Evolutionary conservation across 1,140 invertebrate genomes (phyloP).

Genomic region (Eumeta japonica): DNA sequence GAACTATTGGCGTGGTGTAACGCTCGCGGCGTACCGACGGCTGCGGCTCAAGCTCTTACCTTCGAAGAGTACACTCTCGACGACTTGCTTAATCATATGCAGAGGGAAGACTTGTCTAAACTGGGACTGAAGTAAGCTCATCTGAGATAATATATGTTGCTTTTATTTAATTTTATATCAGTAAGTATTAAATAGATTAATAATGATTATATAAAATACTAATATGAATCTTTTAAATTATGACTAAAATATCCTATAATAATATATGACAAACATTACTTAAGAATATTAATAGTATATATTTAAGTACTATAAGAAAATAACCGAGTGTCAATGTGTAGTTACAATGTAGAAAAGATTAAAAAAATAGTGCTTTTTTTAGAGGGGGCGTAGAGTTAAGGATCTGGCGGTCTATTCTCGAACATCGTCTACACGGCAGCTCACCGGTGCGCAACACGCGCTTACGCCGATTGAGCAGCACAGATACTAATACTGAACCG

Average conservation of each 20-base stretch:
- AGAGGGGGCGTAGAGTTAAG: conserved; percentile 54
- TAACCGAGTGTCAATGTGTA: no score
- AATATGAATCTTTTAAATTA: no score
- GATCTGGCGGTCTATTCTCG: conserved; percentile 57
- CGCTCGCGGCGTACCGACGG: conserved; percentile 20
- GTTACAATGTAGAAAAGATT: no score
- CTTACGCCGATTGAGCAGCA: conserved; percentile 29
- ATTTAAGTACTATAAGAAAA: no score
- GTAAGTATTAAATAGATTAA: no score
- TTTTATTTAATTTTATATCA: no score
- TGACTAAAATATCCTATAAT: no score
- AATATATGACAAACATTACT: no score
- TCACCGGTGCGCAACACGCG: conserved; percentile 19
- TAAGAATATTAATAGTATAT: no score
- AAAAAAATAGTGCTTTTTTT: conserved; percentile 15
- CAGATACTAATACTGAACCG: conserved; percentile 46
- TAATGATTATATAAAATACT: no score
- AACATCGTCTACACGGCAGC: conserved; percentile 38
- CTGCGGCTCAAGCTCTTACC: conserved; percentile 18
- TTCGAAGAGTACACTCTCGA: conserved; percentile 29
- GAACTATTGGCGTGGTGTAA: conserved; percentile 29
- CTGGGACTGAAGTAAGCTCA: conserved; percentile 35
- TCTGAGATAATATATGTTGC: neutral
- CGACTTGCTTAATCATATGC: conserved; percentile 37
- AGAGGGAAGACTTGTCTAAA: conserved; percentile 41